Evolutionary conservation across 2,888 invertebrate species (phyloP), one percentile per base, ranked within the genome.

Genomic region (Cepaea hortensis): DNA sequence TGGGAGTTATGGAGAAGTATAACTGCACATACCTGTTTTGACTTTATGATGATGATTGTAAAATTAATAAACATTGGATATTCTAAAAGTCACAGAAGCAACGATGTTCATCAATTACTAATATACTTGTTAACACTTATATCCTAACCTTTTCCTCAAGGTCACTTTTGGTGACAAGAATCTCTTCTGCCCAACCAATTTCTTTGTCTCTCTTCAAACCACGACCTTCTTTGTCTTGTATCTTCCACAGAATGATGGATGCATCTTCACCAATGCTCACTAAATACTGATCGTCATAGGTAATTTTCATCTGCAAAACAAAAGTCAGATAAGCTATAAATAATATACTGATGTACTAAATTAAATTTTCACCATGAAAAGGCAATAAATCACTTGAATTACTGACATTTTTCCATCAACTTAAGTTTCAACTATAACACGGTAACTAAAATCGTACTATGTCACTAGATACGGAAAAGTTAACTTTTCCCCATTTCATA

Each of bases 201-300:
- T 97, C 97, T 92, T 96, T 96, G 91, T 97, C 97, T 68, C 97
- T 94, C 88, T 95, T 96, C 81, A 96, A 95, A 0, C 93, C 93
- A 23, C 95, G 91, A 3, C 94, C 94, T 88, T 95, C 94, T 86
- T 94, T 93, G 88, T 97, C 97, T 2, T 96, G 95, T 87, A 98
- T 94, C 91, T 96, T 96, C 98, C 98, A 98, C 88, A 98, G 95
- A 90, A 97, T 97, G 62, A 98, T 95, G 0, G 97, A 96, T 0
- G 98, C 97, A 90, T 97, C 97, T 87, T 96, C 95, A 0, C 97
- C 96, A 0, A 96, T 96, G 0, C 97, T 97, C 50, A 98, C 95
- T 87, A 95, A 90, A 90, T 93, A 94, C 91, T 96, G 96, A 93
- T 98, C 98, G 91, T 98, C 97, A 91, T 96, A 96, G 0, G 97